Evolutionary conservation across 2,888 invertebrate genomes (phyloP).

Genomic region (Lycocerus yunnanus): DNA sequence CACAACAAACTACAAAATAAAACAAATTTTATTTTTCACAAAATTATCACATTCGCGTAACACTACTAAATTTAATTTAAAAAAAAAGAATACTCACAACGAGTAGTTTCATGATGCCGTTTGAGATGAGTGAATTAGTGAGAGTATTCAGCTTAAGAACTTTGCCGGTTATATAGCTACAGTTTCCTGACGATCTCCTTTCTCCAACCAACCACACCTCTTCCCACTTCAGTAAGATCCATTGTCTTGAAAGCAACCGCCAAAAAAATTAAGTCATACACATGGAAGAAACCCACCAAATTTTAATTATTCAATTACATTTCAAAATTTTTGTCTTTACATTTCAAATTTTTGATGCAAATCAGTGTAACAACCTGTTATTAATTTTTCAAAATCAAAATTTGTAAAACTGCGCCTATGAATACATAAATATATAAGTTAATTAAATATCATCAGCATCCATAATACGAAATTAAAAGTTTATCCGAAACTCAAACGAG

Average conservation of each 20-base stretch:
- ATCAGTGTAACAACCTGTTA: not conserved
- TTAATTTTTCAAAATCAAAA: not conserved
- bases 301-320: not conserved
- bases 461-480: too few relatives aligned
- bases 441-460: not conserved
- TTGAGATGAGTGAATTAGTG: slow-evolving; percentile 37
- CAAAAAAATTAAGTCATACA: slow-evolving; percentile 10
- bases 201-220: slow-evolving; percentile 43
- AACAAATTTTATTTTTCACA: not conserved
- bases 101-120: slow-evolving; percentile 45
- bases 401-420: not conserved
- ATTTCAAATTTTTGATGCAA: not conserved
- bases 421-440: not conserved
- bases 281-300: not conserved
- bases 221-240: slow-evolving; percentile 16
- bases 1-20: not conserved
- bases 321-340: not conserved
- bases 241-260: slow-evolving; percentile 16
- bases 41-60: not conserved
- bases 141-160: slow-evolving; percentile 42
- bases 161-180: slow-evolving; percentile 47
- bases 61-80: not conserved
- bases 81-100: slow-evolving; percentile 46
- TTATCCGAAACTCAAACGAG: too few relatives aligned
- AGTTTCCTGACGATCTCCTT: slow-evolving; percentile 51